Evolutionary conservation across 1,140 invertebrate species (phyloP), one percentile per base, ranked within the genome.

Genomic region (Lanistes nyassanus): DNA sequence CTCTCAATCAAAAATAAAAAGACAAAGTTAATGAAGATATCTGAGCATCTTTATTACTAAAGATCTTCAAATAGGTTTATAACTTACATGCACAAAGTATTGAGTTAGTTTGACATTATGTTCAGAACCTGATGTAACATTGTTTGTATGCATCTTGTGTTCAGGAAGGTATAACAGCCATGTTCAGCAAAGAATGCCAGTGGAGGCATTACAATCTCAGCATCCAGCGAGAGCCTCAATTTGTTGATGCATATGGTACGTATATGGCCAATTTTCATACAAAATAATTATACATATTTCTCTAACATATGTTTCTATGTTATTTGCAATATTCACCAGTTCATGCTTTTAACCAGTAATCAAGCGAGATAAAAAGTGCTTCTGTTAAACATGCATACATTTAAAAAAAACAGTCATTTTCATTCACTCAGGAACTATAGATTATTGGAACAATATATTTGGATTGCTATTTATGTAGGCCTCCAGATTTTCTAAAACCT

Each of bases 151-250:
- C 19, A 47, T 13, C 42, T 47, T 47, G 19, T 6, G 39, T 69
- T 4, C 67, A 88, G 87, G 82, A 84, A 58, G 85, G 83, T 0
- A 72, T 85, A 11, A 81, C 78, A 13, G 77, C 76, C 36, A 82
- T 76, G 47, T 80, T 89, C 31, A 81, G 82, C 60, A 87, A 86
- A 68, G 88, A 89, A n/a, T 89, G 88, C 71, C 78, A 81, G 36
- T 89, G 86, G 86, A 76, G 82, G 36, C 80, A 83, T 47, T 88
- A 85, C 62, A 87, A 87, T 68, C 56, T 87, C 1, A 80, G 84
- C 5, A 81, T 80, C n/a, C 83, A 84, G 34, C 79, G 86, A 65
- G 82, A 87, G 71, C 9, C 42, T 36, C 83, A 88, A n/a, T 81
- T 84, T 74, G 81, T 87, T 1, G 81, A 85, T 65, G 69, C 85